Base-by-base conservation (phyloP, 1,140 invertebrate species). In the Megathymus violae region DNA sequence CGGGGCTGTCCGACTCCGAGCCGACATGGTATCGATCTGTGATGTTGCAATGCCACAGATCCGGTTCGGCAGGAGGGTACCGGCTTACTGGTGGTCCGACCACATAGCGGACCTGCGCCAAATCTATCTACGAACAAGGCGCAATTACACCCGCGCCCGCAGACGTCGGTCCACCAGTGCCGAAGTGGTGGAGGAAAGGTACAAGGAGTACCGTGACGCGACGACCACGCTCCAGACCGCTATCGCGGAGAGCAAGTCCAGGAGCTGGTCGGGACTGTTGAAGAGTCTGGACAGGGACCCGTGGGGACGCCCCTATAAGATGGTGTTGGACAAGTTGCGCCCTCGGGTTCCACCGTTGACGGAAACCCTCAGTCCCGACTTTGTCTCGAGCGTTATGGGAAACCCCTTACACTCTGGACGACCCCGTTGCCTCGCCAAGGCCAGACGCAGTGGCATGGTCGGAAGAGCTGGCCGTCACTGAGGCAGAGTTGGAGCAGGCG, bases 281-380 rank as follows among this genome's bases (percentile, higher is more conserved):
- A 27, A 60, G 0, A 7, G 41, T 1, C 25, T 58, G 3, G 22
- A 64, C 17, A 59, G 62, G 10, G 52, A 64, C 14, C 63, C 63
- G 10, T 70, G 68, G 61, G 60, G 64, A 4, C 52, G 25, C 6
- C 59, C 64, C 0, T 60, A 54, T 46, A 62, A 19, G 22, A 64
- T 62, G 40, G 63, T 65, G 0, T 13, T 62, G 4, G 52, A 52
- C 0, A 69, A 65, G 31, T 50, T 65, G 0, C 59, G 62, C 10
- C 59, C 63, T 0, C 52, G 65, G 47, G 54, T 58, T 0, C 56
- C 66, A 1, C 56, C 61, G 10, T 36, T 68, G 1, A 68, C 64
- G 54, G 60, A 67, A 7, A 52, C 48, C 9, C 31, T 65, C 3
- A 47, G 51, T 27, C 54, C 64, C 1, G 40, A 9, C 7, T 52